Base-by-base conservation (phyloP, 2,797 vertebrate species). In the Discoglossus pictus region DNA sequence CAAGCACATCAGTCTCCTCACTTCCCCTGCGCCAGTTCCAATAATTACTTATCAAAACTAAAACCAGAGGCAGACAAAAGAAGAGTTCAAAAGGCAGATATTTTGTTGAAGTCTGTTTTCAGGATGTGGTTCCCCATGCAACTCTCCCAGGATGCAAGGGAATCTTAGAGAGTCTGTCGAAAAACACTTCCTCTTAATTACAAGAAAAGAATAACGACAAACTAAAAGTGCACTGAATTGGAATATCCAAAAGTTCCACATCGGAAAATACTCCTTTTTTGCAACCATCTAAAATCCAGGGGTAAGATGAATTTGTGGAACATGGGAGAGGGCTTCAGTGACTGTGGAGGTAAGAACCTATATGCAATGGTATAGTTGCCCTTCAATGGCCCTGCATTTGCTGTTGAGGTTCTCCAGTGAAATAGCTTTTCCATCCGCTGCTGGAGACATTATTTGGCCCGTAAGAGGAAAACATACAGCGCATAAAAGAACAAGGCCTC, bases 381-480 rank as follows among this genome's bases (percentile, higher is more conserved):
- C 61, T 54, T 60, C 17, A 8, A 24, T 6, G 11, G 75, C 72
- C 76, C 78, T 72, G 56, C 78, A 72, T 63, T 17, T 44, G 38
- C 38, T 64, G 50, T 47, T 36, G 36, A 39, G 44, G 42, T 50
- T 36, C 17, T 34, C 40, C 36, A 27, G 38, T 60, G 50, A 62
- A 48, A 40, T 2, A 21, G 21, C 35, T 15, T 39, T 68, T 25
- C 25, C 27, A 52, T 27, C 60, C 44, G 43, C 53, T n/a, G 51
- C 61, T 64, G 68, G 51, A 63, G 43, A 70, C 59, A 42, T 50
- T 15, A 58, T 47, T 61, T 63, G 42, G 65, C 56, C 65, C 70
- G 54, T 62, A 63, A 77, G 71, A 77, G 66, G n/a, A 68, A 73
- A 74, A 74, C 61, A 69, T 50, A 76, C 65, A 72, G 72, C 73